phyloP scores from a whole-genome alignment of 1,140 invertebrate species.

The Carcinoscorpius rotundicauda region DNA sequence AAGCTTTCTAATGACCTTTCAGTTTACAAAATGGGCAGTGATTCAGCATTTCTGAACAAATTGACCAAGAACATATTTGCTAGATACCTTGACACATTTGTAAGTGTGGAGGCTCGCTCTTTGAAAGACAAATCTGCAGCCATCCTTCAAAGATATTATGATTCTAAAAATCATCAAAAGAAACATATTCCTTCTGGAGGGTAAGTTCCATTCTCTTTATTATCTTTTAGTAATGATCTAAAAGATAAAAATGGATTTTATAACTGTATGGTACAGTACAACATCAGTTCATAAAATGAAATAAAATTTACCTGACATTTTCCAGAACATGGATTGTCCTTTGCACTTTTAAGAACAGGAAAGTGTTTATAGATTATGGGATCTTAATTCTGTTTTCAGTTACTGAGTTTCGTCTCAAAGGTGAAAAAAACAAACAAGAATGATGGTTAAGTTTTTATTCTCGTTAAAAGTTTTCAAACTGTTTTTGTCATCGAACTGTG shows the following conservation, averaged over 20 bases:
- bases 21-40: slow-evolving; percentile 61
- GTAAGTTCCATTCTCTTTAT: slow-evolving; percentile 33
- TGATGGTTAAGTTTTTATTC: too few relatives aligned
- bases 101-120: slow-evolving; percentile 59
- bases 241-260: too few relatives aligned
- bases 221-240: background rate
- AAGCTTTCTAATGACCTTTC: slow-evolving; percentile 59
- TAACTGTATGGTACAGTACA: background rate
- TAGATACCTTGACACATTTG: slow-evolving; percentile 62
- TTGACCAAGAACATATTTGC: slow-evolving; percentile 72
- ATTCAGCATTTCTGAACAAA: slow-evolving; percentile 64
- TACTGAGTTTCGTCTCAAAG: too few relatives aligned
- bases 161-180: slow-evolving; percentile 88
- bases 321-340: too few relatives aligned
- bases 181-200: slow-evolving; percentile 60
- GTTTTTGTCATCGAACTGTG: too few relatives aligned
- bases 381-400: too few relatives aligned
- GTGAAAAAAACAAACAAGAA: too few relatives aligned
- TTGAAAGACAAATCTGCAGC: slow-evolving; percentile 57
- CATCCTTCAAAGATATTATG: slow-evolving; percentile 76
- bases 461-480: too few relatives aligned
- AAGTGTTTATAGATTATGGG: too few relatives aligned
- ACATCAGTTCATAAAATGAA: background rate
- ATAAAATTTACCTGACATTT: too few relatives aligned
- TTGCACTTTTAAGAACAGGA: too few relatives aligned